Conservation (phyloP, 2,797 vertebrate species). For the Anomalospiza imberbis region DNA sequence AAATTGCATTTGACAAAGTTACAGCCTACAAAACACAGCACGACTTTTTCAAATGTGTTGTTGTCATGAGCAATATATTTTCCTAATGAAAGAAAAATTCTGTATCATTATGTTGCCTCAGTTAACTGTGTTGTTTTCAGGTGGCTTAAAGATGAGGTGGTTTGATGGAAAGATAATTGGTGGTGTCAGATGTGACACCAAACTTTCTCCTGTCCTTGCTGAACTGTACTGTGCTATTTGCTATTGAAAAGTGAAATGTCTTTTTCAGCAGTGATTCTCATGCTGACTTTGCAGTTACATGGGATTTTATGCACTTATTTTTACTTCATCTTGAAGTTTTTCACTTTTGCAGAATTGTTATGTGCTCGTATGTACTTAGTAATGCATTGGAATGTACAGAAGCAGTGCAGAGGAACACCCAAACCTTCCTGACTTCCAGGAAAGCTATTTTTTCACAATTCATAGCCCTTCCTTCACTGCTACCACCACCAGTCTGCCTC, state of each 20-base stretch:
- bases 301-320: background rate
- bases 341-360: background rate
- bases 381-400: background rate
- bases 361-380: accelerated
- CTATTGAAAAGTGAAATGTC: background rate
- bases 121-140: background rate
- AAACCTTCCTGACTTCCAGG: background rate
- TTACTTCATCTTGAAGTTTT: background rate
- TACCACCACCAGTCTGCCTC: background rate
- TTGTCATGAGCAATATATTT: background rate
- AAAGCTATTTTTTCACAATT: background rate
- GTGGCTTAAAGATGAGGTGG: background rate
- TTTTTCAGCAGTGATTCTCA: background rate
- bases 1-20: background rate
- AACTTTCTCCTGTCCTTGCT: background rate
- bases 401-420: background rate
- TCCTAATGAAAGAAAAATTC: background rate
- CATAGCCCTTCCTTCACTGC: background rate
- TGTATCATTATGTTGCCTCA: background rate
- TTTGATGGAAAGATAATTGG: background rate
- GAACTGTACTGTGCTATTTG: background rate
- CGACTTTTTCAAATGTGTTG: background rate
- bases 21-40: background rate
- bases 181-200: background rate
- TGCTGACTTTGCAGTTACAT: background rate